These are phyloP conservation scores for Brachionus koreanus DNA, from an alignment of 1,140 invertebrate genomes.

Conservation along the genomic window DNA sequence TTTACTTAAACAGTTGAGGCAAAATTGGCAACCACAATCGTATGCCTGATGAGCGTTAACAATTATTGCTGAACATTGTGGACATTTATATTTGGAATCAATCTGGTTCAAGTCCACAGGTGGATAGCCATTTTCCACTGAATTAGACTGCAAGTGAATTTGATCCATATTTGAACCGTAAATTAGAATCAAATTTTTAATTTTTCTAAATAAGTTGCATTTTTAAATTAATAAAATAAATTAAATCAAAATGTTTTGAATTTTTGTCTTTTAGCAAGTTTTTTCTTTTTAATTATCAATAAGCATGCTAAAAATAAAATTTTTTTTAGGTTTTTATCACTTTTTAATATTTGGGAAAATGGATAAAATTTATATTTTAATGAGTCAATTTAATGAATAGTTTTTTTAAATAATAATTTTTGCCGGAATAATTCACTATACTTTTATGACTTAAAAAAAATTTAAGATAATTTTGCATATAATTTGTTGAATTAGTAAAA, in stretches of 20 bases:
- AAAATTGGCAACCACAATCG: conserved; percentile 24
- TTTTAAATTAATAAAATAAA: not conserved
- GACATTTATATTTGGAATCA: not conserved
- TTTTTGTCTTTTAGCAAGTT: not conserved
- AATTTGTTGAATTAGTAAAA: too few species aligned
- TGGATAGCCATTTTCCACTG: not conserved
- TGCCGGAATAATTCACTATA: too few species aligned
- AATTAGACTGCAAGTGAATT: not conserved
- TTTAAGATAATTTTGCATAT: too few species aligned
- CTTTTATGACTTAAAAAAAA: too few species aligned
- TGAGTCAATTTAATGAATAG: too few species aligned
- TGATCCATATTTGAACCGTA: not conserved
- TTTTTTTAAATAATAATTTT: too few species aligned
- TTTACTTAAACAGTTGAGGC: not conserved
- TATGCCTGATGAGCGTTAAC: not conserved
- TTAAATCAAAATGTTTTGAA: not conserved
- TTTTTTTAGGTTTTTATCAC: not conserved
- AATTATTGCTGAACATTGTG: not conserved
- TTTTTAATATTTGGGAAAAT: not conserved
- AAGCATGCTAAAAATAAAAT: too few species aligned
- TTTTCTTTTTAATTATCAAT: not conserved
- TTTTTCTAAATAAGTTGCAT: not conserved
- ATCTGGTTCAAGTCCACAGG: not conserved
- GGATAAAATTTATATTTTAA: too few species aligned
- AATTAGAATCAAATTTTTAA: not conserved